A percentile compares a stretch with the other conserved stretches of the same genome.
Evolutionary conservation across 2,888 invertebrate species (phyloP).

Genomic region (Griposia aprilina): DNA sequence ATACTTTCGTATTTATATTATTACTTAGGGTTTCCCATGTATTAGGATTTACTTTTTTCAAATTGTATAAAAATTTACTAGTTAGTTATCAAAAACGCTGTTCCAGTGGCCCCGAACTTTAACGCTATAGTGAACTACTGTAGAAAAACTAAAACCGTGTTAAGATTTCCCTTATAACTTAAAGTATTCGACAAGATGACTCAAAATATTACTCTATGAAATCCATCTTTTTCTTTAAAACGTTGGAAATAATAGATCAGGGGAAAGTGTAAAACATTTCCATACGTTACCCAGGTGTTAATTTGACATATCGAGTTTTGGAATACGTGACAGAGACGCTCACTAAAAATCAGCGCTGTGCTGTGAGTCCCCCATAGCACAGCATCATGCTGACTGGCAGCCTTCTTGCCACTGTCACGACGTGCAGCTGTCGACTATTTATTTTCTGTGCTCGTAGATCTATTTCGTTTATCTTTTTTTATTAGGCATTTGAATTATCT

Average conservation of each 20-base stretch:
- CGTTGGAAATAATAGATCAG: background rate
- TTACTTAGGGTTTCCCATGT: background rate
- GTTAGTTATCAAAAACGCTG: background rate
- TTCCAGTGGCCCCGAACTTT: constrained; percentile 47
- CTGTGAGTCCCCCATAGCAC: too few species aligned
- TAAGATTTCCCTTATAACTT: constrained; percentile 55
- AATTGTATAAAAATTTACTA: too few species aligned
- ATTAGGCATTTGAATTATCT: too few species aligned
- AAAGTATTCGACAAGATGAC: constrained; percentile 44
- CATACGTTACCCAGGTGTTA: background rate
- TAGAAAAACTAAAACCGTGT: constrained; percentile 51
- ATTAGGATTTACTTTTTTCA: background rate
- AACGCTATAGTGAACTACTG: constrained; percentile 52
- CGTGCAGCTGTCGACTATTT: too few species aligned
- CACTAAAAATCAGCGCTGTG: too few species aligned
- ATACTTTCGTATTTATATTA: too few species aligned
- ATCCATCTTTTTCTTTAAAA: constrained; percentile 36
- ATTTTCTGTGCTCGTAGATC: too few species aligned
- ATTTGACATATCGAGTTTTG: background rate
- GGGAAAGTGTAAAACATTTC: background rate
- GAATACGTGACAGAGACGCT: too few species aligned
- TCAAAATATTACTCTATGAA: constrained; percentile 40
- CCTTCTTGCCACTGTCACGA: too few species aligned
- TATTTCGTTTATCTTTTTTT: too few species aligned
- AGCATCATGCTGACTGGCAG: too few species aligned